Percentiles rank a stretch among this genome's conserved stretches.
These are phyloP conservation scores for Hippoglossus hippoglossus DNA, from an alignment of 2,797 vertebrate genomes.

Conservation along the genomic window DNA sequence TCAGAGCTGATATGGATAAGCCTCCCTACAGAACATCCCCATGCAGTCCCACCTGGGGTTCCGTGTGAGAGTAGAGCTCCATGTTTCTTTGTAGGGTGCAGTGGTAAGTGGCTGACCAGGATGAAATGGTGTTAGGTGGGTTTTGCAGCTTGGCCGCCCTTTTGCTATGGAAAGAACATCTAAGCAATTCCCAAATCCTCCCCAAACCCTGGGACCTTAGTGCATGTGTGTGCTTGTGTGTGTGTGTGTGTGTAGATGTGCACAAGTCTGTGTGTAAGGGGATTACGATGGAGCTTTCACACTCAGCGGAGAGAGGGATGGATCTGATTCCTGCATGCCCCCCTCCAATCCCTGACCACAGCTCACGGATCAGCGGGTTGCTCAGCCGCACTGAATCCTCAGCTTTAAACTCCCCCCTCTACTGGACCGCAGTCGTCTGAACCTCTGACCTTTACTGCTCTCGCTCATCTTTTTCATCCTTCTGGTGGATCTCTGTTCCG, in stretches of 20 bases:
- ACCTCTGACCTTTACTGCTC: constrained; percentile 69
- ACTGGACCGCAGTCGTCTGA: constrained; percentile 56
- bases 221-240: constrained; percentile 18
- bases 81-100: constrained; percentile 44
- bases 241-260: constrained; percentile 39
- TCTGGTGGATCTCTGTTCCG: constrained; percentile 47
- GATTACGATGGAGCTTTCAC: constrained; percentile 81
- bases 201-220: constrained; percentile 66
- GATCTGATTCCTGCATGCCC: constrained; percentile 67
- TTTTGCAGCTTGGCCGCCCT: constrained; percentile 64
- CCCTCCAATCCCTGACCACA: constrained; percentile 72
- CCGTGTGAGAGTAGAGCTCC: constrained; percentile 19
- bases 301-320: constrained; percentile 76
- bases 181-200: constrained; percentile 81
- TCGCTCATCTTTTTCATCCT: constrained; percentile 52
- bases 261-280: constrained; percentile 55
- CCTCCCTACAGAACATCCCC: constrained; percentile 24
- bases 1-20: constrained; percentile 25
- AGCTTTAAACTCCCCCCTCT: constrained; percentile 68
- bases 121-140: constrained; percentile 51
- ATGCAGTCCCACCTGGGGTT: constrained; percentile 7
- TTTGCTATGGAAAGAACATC: constrained; percentile 79
- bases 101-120: constrained; percentile 58
- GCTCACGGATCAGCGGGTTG: constrained; percentile 71
- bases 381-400: constrained; percentile 72